Evolutionary conservation across 2,888 invertebrate species (phyloP).

Genomic region (Acanthosepion esculentum): DNA sequence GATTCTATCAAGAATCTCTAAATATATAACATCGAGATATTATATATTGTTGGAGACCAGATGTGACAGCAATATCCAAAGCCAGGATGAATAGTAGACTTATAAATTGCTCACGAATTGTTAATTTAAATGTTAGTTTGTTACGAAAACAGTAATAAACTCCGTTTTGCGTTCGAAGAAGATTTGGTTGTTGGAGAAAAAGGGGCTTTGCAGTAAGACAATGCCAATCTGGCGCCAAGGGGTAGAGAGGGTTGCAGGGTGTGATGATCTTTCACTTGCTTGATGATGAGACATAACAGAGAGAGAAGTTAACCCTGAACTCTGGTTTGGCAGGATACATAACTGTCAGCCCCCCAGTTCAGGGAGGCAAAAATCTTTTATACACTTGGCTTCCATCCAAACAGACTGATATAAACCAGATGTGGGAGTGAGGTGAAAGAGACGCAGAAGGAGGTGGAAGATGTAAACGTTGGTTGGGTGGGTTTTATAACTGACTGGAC

Average conservation of each 20-base stretch:
- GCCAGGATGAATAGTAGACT: background rate
- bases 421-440: background rate
- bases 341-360: background rate
- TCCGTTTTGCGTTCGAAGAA: background rate
- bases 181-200: background rate
- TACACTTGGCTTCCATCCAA: background rate
- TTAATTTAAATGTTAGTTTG: background rate
- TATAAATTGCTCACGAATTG: background rate
- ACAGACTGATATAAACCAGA: constrained; percentile 18
- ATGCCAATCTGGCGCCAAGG: background rate
- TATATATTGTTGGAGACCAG: too few species aligned
- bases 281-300: background rate
- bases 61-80: too few species aligned
- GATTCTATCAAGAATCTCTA: too few species aligned
- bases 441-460: background rate
- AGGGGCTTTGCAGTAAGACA: background rate
- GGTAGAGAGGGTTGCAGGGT: rapidly evolving
- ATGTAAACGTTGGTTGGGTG: background rate
- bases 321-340: constrained; percentile 2
- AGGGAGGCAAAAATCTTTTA: constrained; percentile 8
- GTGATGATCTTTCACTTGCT: background rate
- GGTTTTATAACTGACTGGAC: background rate
- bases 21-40: too few species aligned
- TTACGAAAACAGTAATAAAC: background rate
- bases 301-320: background rate